Base-by-base conservation (phyloP, 30 jellyfish, hydroid and myxozoan species). In the Phacellophora camtschatica region DNA sequence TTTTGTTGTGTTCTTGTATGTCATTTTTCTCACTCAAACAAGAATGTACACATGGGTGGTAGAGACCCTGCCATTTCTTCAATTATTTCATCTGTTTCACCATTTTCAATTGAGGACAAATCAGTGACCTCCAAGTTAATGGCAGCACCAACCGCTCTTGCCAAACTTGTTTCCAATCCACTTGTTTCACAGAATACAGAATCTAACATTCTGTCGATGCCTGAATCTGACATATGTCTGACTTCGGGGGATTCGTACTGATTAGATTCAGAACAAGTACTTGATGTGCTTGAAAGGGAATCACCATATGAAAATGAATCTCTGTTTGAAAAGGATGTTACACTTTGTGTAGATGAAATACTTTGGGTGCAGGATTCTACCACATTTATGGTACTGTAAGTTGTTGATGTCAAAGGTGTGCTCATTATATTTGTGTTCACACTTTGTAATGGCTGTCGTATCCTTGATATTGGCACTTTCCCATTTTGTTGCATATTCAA, bases 21-120 rank as follows among this genome's bases (percentile, higher is more conserved):
- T 28, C 50, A 23, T 61, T 30, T 30, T 22, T 20, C 39, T 61
- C 43, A 61, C 30, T 15, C 23, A 61, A 23, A 33, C 13, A 69
- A 29, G 33, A 77, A 77, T 39, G 82, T 32, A 43, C 82, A 68
- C 90, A 77, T 77, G 36, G 81, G 81, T 42, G 90, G 90, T 24
- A 77, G 67, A n/a, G 79, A 42, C 15, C 87, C 87, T 13, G 66
- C 77, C 90, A 77, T 77, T 32, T 77, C 90, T 27, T 61, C 88
- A 39, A 75, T 75, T n/a, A n/a, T n/a, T 0, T 29, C 71, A 9
- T 15, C 46, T 0, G 61, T 3, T 41, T 72, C 71, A 11, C 56
- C 72, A 22, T 53, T 56, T 2, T 55, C 72, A 22, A 33, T 61
- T 16, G 86, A 53, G 1, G 82, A 31, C 46, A 77, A 50, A 15